Percentiles rank a stretch among this genome's conserved stretches.
These are phyloP conservation scores for Tautogolabrus adspersus DNA, from an alignment of 2,113 vertebrate species.

Conservation along the genomic window DNA sequence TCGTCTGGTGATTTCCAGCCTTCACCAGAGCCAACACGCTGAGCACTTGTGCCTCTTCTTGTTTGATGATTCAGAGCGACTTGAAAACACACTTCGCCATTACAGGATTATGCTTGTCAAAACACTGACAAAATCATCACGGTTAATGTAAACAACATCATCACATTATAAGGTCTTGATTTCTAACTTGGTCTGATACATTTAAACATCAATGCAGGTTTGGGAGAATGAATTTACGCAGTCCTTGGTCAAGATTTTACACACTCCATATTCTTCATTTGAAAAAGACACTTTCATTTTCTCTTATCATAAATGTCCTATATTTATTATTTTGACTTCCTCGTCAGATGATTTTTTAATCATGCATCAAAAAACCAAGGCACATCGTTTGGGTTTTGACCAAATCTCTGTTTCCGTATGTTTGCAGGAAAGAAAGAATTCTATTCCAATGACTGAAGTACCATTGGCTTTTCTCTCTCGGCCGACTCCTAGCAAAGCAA, in stretches of 20 bases:
- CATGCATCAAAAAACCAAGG: too few relatives aligned
- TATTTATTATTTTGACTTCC: too few relatives aligned
- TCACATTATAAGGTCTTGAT: neutral
- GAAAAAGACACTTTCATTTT: too few relatives aligned
- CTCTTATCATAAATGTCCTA: too few relatives aligned
- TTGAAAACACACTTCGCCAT: neutral
- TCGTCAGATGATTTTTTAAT: too few relatives aligned
- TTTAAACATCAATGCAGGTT: too few relatives aligned
- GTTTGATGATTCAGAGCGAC: conserved; percentile 14
- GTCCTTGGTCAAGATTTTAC: too few relatives aligned
- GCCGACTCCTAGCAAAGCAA: neutral
- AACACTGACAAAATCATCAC: neutral
- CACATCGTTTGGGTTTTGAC: too few relatives aligned
- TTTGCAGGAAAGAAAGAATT: too few relatives aligned
- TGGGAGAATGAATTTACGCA: neutral
- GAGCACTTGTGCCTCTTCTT: neutral
- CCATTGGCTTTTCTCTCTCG: neutral
- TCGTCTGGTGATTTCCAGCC: neutral
- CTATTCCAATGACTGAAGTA: too few relatives aligned
- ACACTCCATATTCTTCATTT: too few relatives aligned
- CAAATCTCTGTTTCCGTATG: too few relatives aligned
- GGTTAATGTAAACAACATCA: neutral
- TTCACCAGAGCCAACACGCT: neutral
- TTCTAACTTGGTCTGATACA: neutral
- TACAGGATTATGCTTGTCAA: conserved; percentile 7